Evolutionary conservation across 2,113 vertebrate species (phyloP).

Genomic region (Sebastes fasciatus): DNA sequence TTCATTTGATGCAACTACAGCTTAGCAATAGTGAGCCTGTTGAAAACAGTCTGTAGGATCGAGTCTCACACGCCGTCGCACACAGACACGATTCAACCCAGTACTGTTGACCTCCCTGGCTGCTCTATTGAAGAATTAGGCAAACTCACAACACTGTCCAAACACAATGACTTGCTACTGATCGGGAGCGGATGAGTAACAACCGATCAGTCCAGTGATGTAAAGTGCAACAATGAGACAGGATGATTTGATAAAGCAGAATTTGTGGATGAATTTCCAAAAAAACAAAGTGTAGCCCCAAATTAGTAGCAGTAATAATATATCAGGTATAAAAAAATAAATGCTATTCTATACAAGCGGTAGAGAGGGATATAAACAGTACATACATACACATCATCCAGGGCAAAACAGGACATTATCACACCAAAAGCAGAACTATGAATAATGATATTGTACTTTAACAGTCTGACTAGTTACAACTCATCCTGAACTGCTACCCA

Average conservation of each 20-base stretch:
- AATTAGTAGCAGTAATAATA: slow-evolving; percentile 62
- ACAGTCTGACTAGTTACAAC: neutral
- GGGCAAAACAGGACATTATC: slow-evolving; percentile 23
- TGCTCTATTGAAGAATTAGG: slow-evolving; percentile 14
- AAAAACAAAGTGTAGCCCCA: slow-evolving; percentile 34
- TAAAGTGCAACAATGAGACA: slow-evolving; percentile 73
- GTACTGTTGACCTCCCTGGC: slow-evolving; percentile 32
- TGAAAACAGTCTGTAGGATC: slow-evolving; percentile 31
- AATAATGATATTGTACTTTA: slow-evolving; percentile 22
- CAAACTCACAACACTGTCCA: slow-evolving; percentile 35
- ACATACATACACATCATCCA: slow-evolving; percentile 46
- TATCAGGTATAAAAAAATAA: slow-evolving; percentile 77
- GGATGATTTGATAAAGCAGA: slow-evolving; percentile 43
- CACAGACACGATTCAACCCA: neutral
- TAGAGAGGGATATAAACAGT: slow-evolving; percentile 54
- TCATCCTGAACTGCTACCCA: no score
- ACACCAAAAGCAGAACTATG: slow-evolving; percentile 32
- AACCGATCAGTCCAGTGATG: slow-evolving; percentile 50
- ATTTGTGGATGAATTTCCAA: slow-evolving; percentile 26
- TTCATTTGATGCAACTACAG: slow-evolving; percentile 61
- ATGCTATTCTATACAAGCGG: slow-evolving; percentile 79
- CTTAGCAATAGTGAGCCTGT: slow-evolving; percentile 44
- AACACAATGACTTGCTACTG: slow-evolving; percentile 25
- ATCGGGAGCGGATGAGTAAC: slow-evolving; percentile 22
- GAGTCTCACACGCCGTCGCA: slow-evolving; percentile 12